Evolutionary conservation across 2,797 vertebrate species (phyloP).

Genomic region (Rhinoraja longicauda): DNA sequence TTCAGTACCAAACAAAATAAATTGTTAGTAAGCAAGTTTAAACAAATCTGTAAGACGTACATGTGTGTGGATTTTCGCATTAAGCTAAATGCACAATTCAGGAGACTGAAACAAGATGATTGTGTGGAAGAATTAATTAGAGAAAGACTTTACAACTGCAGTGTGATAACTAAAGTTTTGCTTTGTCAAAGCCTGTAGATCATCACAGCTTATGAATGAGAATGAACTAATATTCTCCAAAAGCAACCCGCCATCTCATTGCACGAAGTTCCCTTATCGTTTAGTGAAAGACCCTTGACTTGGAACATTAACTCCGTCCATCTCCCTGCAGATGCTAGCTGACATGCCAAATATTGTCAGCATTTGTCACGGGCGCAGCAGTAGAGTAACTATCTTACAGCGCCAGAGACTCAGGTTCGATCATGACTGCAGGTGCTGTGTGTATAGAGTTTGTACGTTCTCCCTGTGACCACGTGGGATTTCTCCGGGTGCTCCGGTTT

Average conservation of each 20-base stretch:
- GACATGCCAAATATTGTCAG: background rate
- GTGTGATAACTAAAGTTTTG: background rate
- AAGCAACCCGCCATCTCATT: background rate
- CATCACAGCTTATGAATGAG: background rate
- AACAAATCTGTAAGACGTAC: background rate
- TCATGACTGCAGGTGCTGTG: too few species aligned
- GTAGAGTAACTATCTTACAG: too few species aligned
- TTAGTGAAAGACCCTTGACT: background rate
- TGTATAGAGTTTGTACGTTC: too few species aligned
- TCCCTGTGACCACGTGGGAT: too few species aligned
- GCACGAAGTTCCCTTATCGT: background rate
- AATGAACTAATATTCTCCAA: background rate
- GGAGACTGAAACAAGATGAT: background rate
- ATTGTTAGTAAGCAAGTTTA: background rate
- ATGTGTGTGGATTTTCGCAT: background rate
- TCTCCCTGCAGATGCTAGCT: background rate
- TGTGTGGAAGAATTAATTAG: background rate
- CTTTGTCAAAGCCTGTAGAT: background rate
- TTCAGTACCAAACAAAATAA: background rate
- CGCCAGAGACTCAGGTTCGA: too few species aligned
- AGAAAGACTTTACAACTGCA: background rate
- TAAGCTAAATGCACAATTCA: background rate
- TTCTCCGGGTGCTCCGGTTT: too few species aligned
- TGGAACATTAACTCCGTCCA: background rate
- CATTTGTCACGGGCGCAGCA: background rate